Base-by-base conservation (phyloP, 1,140 invertebrate genomes). In the Muscidifurax raptorellus region DNA sequence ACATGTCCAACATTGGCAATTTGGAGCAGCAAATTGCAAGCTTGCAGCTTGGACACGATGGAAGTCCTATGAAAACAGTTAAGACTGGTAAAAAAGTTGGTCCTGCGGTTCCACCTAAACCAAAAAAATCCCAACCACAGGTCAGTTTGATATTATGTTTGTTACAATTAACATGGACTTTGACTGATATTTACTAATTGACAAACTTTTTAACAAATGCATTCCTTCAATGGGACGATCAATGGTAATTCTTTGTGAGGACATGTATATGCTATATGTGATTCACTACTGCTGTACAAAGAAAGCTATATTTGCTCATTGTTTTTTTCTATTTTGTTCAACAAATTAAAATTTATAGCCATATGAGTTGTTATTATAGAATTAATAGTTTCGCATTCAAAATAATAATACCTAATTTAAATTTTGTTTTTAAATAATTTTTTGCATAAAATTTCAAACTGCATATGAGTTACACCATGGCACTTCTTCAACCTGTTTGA, bases 21-120 rank as follows among this genome's bases (percentile, higher is more conserved):
- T 89, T 94, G 76, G 93, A 94, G 72, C 92, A 94, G 72, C 91
- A 94, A 90, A 91, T 94, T 81, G 92, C 93, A 77, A 92, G 87
- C 79, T 89, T 94, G 83, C 92, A 94, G 87, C 87, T 94, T 52
- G 91, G 87, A 80, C 88, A 90, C 82, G 88, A 89, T 80, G 88
- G 89, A 84, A 87, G 75, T 69, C 64, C 80, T 15, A 85, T 87
- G 44, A 89, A 90, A 84, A 87, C 84, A 59, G 80, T 88, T 0
- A 90, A 90, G n/a, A 76, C 89, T 30, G 91, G 90, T 12, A 96
- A 95, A 87, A 97, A 96, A 91, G 91, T 96, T 82, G 96, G 95
- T 83, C 96, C 96, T 80, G 95, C 96, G 74, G 95, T 96, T 77
- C 96, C 96, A 59, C 96, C 96, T n/a, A 97, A 97, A 91, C 96